Percentiles rank a stretch among this genome's conserved stretches.
phyloP scores from a whole-genome alignment of 2,113 vertebrate genomes.

The Macquaria australasica region DNA sequence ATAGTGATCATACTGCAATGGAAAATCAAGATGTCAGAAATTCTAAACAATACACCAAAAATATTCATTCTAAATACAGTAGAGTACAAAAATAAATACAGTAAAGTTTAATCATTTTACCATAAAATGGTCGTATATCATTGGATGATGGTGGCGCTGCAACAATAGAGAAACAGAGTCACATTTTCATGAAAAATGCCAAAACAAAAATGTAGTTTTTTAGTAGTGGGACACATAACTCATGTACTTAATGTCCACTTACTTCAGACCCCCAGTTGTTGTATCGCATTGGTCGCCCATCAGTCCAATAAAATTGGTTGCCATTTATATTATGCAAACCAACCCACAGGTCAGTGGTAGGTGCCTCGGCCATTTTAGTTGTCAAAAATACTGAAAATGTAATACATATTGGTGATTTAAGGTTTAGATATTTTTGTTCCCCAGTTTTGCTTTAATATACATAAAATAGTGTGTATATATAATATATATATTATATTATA shows the following conservation, averaged over 20 bases:
- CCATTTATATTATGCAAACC: conserved; percentile 86
- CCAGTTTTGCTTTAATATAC: too few relatives aligned
- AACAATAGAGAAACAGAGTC: background rate
- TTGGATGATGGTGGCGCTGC: fast-evolving
- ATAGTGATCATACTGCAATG: background rate
- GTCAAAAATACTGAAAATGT: conserved; percentile 79
- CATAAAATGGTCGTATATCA: fast-evolving
- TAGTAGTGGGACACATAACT: background rate
- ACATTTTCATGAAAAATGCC: background rate
- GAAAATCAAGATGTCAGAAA: background rate
- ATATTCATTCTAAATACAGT: background rate
- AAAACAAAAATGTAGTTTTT: background rate
- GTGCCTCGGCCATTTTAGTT: conserved; percentile 73
- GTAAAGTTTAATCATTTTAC: background rate
- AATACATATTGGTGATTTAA: too few relatives aligned
- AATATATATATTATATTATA: too few relatives aligned
- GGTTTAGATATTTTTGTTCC: background rate
- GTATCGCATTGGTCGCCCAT: conserved; percentile 83
- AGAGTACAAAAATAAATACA: background rate
- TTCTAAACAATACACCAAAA: background rate
- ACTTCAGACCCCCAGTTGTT: conserved; percentile 78
- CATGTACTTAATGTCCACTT: background rate
- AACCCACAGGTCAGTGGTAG: conserved; percentile 83
- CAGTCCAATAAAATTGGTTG: conserved; percentile 87
- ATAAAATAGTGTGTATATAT: too few relatives aligned